Percentiles rank a stretch among this genome's conserved stretches.
Evolutionary conservation across 2,797 vertebrate species (phyloP).

Genomic region (Pseudochromis fuscus): DNA sequence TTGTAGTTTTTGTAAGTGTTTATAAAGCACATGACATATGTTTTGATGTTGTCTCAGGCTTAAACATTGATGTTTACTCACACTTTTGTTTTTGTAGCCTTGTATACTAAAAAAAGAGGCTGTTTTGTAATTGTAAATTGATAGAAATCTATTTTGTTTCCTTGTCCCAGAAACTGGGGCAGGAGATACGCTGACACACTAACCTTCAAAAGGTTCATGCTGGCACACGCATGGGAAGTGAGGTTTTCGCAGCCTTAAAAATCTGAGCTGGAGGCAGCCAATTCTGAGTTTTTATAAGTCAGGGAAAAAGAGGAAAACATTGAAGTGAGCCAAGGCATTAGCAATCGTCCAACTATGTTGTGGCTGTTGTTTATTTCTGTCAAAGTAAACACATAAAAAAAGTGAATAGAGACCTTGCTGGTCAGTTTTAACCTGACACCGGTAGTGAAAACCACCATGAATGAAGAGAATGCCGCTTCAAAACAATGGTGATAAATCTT

Average conservation of each 20-base stretch:
- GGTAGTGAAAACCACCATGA: constrained; percentile 77
- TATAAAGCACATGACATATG: constrained; percentile 70
- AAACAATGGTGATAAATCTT: constrained; percentile 78
- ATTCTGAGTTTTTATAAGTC: constrained; percentile 79
- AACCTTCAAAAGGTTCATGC: constrained; percentile 70
- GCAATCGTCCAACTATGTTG: constrained; percentile 80
- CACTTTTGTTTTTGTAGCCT: constrained; percentile 55
- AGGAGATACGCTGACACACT: constrained; percentile 75
- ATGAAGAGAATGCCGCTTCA: constrained; percentile 78
- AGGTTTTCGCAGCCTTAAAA: constrained; percentile 66
- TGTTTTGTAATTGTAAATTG: constrained; percentile 60
- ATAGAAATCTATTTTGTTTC: constrained; percentile 52
- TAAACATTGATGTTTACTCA: constrained; percentile 71
- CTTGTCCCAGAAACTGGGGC: constrained; percentile 61
- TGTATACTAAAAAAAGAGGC: constrained; percentile 61
- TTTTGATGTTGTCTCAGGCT: constrained; percentile 80
- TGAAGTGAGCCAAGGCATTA: constrained; percentile 73
- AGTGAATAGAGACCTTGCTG: constrained; percentile 69
- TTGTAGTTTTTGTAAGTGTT: constrained; percentile 73
- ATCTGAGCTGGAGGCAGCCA: constrained; percentile 64
- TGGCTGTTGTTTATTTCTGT: constrained; percentile 83
- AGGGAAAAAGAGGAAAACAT: constrained; percentile 69
- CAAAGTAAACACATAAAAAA: constrained; percentile 83
- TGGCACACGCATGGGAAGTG: constrained; percentile 69
- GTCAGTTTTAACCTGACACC: constrained; percentile 75